Evolutionary conservation across 2,888 invertebrate species (phyloP).

Genomic region (Micoletzkya japonica): DNA sequence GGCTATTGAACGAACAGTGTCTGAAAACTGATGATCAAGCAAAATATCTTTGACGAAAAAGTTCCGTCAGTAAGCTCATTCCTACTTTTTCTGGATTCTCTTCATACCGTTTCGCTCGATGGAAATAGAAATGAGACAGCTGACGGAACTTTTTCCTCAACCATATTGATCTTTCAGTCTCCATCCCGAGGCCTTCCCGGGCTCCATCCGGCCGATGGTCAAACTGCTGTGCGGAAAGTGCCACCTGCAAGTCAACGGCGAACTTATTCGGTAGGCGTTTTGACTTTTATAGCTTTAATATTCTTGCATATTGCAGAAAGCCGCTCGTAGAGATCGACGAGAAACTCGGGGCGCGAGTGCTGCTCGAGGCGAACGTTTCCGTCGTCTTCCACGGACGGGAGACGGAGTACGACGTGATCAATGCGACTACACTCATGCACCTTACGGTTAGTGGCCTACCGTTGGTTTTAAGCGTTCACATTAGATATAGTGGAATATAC

Average conservation of each 20-base stretch:
- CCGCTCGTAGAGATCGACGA: slow-evolving; percentile 54
- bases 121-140: too few species aligned
- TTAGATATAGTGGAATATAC: too few species aligned
- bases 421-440: slow-evolving; percentile 52
- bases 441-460: slow-evolving; percentile 51
- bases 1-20: too few species aligned
- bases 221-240: slow-evolving; percentile 57
- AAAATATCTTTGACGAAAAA: too few species aligned
- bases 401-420: slow-evolving; percentile 46
- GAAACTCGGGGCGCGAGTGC: slow-evolving; percentile 50
- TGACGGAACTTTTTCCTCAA: not conserved
- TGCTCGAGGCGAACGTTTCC: slow-evolving; percentile 45
- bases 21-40: too few species aligned
- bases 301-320: slow-evolving; percentile 38
- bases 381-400: slow-evolving; percentile 38
- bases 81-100: too few species aligned
- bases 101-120: too few species aligned
- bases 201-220: slow-evolving; percentile 49
- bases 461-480: too few species aligned
- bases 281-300: not conserved
- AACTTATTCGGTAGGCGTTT: slow-evolving; percentile 49
- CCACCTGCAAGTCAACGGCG: slow-evolving; percentile 51
- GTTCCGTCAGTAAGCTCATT: too few species aligned
- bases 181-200: slow-evolving; percentile 44
- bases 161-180: slow-evolving; percentile 30